Evolutionary conservation across 2,888 invertebrate genomes (phyloP).

Genomic region (Alloplasta piceator): DNA sequence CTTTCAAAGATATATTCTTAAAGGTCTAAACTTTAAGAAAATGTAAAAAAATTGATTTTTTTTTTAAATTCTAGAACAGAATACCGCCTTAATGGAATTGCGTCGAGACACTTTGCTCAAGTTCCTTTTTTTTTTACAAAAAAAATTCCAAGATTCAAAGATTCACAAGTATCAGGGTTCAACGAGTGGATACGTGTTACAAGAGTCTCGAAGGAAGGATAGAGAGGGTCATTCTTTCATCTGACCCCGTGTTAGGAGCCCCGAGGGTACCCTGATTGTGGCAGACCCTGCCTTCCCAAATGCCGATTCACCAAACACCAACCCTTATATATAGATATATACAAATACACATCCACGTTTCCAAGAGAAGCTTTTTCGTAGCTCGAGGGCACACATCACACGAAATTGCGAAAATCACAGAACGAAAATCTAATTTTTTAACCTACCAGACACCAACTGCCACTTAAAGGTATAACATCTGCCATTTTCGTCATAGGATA

Average conservation of each 20-base stretch:
- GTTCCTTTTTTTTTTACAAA: not conserved
- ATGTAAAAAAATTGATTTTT: too few species aligned
- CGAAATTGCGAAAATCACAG: constrained; percentile 78
- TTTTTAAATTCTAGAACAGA: too few species aligned
- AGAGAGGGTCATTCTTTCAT: constrained; percentile 33
- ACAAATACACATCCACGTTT: not conserved
- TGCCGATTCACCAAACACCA: constrained; percentile 7
- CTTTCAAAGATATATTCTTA: too few species aligned
- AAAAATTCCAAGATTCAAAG: not conserved
- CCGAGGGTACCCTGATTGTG: constrained; percentile 82
- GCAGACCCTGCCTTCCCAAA: constrained; percentile 71
- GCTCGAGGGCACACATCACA: constrained; percentile 53
- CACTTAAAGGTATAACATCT: constrained; percentile 81
- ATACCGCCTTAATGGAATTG: too few species aligned
- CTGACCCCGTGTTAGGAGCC: constrained; percentile 69
- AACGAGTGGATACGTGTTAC: constrained; percentile 9
- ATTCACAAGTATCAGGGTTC: not conserved
- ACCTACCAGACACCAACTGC: constrained; percentile 81
- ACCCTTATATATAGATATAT: not conserved
- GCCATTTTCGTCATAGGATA: constrained; percentile 65
- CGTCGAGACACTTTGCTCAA: too few species aligned
- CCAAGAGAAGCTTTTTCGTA: constrained; percentile 34
- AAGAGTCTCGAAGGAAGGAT: constrained; percentile 47
- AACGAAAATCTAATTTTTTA: constrained; percentile 82
- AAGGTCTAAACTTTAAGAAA: too few species aligned